Base-by-base conservation (phyloP, 2,113 vertebrate genomes). In the Sceloporus tristichus region DNA sequence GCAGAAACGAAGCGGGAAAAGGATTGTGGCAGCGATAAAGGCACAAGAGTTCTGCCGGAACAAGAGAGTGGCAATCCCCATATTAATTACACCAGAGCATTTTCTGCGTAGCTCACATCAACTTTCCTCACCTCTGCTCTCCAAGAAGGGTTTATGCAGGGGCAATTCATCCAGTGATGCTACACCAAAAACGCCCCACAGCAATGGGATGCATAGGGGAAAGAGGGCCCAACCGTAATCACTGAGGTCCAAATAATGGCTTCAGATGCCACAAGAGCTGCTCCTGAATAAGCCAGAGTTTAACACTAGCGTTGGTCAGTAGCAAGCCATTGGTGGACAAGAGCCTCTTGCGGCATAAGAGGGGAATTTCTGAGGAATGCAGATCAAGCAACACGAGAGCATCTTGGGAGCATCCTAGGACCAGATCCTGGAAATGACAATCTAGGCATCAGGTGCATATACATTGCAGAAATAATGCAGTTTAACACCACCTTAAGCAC, bases 81-180 rank as follows among this genome's bases (percentile, higher is more conserved):
- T 23, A 74, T n/a, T 0, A 59, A 93, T 70, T 0, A 0, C 79
- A 89, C 19, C 40, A 79, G 54, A 1, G 74, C 56, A 79, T 87
- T 85, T 56, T 40, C 83, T 3, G 19, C 73, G 0, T 4, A 74
- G 91, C 94, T 95, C 97, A 98, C 85, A 85, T 91, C 91, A 16
- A 84, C 82, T 94, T 94, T 99, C 99, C 91, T 95, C 81, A 87
- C 95, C 95, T 97, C 95, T 97, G 96, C 94, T 21, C 75, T 95
- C 98, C 96, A 71, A 34, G 23, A 79, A 93, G 93, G 94, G 93
- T 98, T 98, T 97, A 88, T 92, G 94, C 97, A 71, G 91, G 94
- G 95, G 93, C 94, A 94, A 97, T 89, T 99, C 99, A 99, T 97
- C n/a, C 81, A 85, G 93, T 96, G 97, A 97, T 66, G 94, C 84